Evolutionary conservation across 2,797 vertebrate species (phyloP).

Genomic region (Protonibea diacanthus): DNA sequence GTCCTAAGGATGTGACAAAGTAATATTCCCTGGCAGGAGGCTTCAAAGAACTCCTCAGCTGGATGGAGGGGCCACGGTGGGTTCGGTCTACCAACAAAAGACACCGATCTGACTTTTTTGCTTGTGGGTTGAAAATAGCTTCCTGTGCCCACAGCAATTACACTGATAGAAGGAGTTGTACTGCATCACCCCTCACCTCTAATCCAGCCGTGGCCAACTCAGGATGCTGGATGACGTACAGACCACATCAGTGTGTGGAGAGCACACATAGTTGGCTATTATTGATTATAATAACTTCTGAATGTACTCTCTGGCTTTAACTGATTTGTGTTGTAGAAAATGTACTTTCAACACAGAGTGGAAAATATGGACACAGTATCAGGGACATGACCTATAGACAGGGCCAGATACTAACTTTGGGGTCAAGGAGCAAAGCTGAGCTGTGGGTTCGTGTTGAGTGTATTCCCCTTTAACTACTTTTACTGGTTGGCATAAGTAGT

Average conservation of each 20-base stretch:
- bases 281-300: background rate
- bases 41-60: conserved; percentile 75
- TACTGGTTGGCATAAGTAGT: too few species aligned
- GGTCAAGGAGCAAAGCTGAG: background rate
- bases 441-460: too few species aligned
- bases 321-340: conserved; percentile 1
- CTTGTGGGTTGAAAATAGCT: conserved; percentile 69
- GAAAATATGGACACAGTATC: background rate
- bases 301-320: conserved; percentile 1
- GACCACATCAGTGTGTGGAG: conserved; percentile 5
- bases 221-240: conserved; percentile 22
- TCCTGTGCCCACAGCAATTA: conserved; percentile 76
- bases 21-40: conserved; percentile 70
- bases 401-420: background rate
- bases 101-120: conserved; percentile 55
- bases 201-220: conserved; percentile 17
- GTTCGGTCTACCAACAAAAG: conserved; percentile 77
- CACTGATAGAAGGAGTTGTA: conserved; percentile 75
- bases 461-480: too few species aligned
- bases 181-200: conserved; percentile 53
- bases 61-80: conserved; percentile 52
- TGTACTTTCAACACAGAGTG: background rate
- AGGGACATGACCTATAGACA: background rate
- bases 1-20: conserved; percentile 63
- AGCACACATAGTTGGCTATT: background rate